Percentiles rank a stretch among this genome's conserved stretches.
These are phyloP conservation scores for Cylloceria caligata DNA, from an alignment of 2,888 invertebrate genomes.

Conservation along the genomic window DNA sequence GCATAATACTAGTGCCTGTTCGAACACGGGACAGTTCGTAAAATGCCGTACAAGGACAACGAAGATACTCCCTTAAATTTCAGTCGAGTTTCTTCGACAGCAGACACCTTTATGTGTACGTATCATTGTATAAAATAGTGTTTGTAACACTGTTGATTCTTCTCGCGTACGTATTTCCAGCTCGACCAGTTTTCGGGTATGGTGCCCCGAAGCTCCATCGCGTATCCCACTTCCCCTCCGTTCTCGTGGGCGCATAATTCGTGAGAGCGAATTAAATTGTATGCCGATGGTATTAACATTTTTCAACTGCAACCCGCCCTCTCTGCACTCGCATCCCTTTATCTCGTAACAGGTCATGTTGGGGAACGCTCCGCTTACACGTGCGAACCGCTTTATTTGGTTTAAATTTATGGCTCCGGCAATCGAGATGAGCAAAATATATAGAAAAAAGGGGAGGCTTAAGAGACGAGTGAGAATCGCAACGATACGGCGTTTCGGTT, in stretches of 20 bases:
- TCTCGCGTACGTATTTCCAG: constrained; percentile 19
- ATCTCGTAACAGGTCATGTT: constrained; percentile 24
- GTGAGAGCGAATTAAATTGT: constrained; percentile 65
- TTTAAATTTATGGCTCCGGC: neutral
- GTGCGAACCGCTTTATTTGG: constrained; percentile 1
- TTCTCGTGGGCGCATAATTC: constrained; percentile 48
- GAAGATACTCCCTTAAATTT: constrained; percentile 32
- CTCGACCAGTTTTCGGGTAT: constrained; percentile 53
- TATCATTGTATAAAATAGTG: neutral
- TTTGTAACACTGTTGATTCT: constrained; percentile 6
- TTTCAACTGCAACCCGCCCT: constrained; percentile 50
- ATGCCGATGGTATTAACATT: constrained; percentile 61
- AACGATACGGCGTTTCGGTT: neutral
- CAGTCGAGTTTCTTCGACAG: constrained; percentile 8
- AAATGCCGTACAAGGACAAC: constrained; percentile 18
- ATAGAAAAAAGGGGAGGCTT: neutral
- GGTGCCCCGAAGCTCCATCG: constrained; percentile 3
- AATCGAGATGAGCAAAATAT: constrained; percentile 27
- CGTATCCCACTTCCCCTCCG: constrained; percentile 15
- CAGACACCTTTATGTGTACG: neutral
- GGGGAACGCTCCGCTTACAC: neutral
- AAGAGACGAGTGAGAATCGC: neutral
- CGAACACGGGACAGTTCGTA: neutral
- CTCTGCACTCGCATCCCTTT: constrained; percentile 24
- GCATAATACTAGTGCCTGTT: constrained; percentile 1